Base-by-base conservation (phyloP, 1,140 invertebrate species). In the Papilio polyxenes region DNA sequence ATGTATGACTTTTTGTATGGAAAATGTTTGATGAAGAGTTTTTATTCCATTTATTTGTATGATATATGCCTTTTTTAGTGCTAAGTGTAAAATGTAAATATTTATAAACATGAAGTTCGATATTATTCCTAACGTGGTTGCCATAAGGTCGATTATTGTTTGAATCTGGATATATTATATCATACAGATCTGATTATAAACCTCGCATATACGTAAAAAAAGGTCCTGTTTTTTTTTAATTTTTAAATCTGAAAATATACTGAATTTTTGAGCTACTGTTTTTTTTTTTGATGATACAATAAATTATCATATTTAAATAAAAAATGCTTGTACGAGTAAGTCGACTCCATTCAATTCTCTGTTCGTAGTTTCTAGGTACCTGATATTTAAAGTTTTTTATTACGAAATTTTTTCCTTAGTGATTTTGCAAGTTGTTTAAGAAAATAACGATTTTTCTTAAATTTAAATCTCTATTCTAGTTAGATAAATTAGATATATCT, bases 71-170 rank as follows among this genome's bases (percentile, higher is more conserved):
- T 83, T 82, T 31, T 74, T 51, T 82, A 80, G 69, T 75, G 37
- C 17, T 82, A 83, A 80, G 76, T n/a, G 23, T 78, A 20, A 79
- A 37, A 80, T 81, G 82, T 85, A 85, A 81, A 85, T 83, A 78
- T 83, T 69, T 31, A 75, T 69, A 75, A 49, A 74, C 82, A 62
- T 81, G 51, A 82, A 80, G 69, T 75, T 82, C 75, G 81, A 83
- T 82, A 80, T 76, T 84, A 83, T 84, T 83, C 82, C 84, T 82
- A 83, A 86, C 23, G 74, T 76, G 81, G 83, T 84, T 85, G 86
- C 86, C 86, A 87, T 87, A 87, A 82, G 83, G 65, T 85, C 83
- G 78, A 84, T 82, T 85, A 48, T 85, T 80, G 72, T 80, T 82
- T 78, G 82, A 83, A 85, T 82, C 72, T 81, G 80, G 15, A 74